phyloP scores from a whole-genome alignment of 2,797 vertebrate species.

The Poecilia gillii region DNA sequence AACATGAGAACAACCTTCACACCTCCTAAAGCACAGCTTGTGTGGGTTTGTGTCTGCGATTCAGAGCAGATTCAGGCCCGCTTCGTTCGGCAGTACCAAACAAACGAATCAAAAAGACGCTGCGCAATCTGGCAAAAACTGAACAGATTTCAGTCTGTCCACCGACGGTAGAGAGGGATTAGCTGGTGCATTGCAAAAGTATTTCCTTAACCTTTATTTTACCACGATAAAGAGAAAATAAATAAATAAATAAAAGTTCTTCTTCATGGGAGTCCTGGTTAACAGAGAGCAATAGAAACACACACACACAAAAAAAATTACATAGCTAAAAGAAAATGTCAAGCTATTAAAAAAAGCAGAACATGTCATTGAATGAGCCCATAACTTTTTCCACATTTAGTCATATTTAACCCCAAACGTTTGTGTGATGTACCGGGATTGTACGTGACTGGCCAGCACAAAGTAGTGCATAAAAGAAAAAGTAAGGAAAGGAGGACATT shows the following conservation, averaged over 20 bases:
- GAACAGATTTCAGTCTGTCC: background rate
- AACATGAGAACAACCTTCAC: slow-evolving; percentile 58
- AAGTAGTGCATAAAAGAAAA: background rate
- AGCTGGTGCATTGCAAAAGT: background rate
- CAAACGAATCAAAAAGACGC: background rate
- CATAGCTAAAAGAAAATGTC: no score
- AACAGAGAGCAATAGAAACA: no score
- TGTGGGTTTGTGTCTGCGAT: slow-evolving; percentile 20
- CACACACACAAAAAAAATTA: no score
- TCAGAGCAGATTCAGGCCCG: slow-evolving; percentile 24
- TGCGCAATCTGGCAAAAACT: background rate
- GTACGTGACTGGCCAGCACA: background rate
- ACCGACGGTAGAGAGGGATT: background rate
- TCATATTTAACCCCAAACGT: background rate
- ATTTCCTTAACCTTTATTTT: background rate
- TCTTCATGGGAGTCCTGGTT: no score
- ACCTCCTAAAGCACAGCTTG: slow-evolving; percentile 41
- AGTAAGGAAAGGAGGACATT: background rate
- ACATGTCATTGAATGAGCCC: no score
- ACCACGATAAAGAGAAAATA: no score
- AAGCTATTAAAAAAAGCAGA: no score
- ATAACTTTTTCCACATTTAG: background rate
- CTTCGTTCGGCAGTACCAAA: slow-evolving; percentile 6
- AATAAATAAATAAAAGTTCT: no score
- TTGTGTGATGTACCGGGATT: background rate